Percentiles rank a stretch among this genome's conserved stretches.
Evolutionary conservation across 2,113 vertebrate species (phyloP).

Genomic region (Kryptolebias marmoratus): DNA sequence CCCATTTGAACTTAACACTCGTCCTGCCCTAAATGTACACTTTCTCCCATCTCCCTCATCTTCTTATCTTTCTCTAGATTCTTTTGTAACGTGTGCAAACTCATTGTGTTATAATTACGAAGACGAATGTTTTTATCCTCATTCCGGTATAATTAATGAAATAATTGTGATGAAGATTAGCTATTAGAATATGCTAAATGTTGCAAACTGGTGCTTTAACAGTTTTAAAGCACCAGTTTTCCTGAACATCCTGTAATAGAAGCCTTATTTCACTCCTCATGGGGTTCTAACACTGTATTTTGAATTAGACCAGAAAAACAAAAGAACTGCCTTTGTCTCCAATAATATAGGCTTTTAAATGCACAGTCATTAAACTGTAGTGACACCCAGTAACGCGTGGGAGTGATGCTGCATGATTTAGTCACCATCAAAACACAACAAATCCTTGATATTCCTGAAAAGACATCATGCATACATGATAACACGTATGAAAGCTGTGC

Average conservation of each 20-base stretch:
- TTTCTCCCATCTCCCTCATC: too few relatives aligned
- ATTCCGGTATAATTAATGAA: too few relatives aligned
- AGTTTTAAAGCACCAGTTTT: background rate
- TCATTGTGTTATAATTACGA: too few relatives aligned
- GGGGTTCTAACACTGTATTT: background rate
- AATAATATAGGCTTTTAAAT: conserved; percentile 12
- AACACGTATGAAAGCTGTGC: conserved; percentile 20
- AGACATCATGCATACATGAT: background rate
- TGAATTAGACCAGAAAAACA: background rate
- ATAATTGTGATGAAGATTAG: too few relatives aligned
- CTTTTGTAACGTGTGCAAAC: too few relatives aligned
- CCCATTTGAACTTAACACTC: too few relatives aligned
- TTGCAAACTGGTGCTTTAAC: background rate
- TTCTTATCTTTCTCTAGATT: too few relatives aligned
- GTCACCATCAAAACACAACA: background rate
- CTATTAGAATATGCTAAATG: too few relatives aligned
- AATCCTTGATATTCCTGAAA: background rate
- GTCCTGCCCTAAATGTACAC: too few relatives aligned
- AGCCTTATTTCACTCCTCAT: background rate
- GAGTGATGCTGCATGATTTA: background rate
- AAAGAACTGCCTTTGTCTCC: background rate
- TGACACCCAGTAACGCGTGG: background rate
- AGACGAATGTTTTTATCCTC: too few relatives aligned
- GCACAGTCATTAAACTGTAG: background rate
- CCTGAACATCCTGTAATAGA: background rate